Evolutionary conservation across 1,140 invertebrate genomes (phyloP), one percentile per base, ranked within the genome.

Genomic region (Drosophila teissieri): DNA sequence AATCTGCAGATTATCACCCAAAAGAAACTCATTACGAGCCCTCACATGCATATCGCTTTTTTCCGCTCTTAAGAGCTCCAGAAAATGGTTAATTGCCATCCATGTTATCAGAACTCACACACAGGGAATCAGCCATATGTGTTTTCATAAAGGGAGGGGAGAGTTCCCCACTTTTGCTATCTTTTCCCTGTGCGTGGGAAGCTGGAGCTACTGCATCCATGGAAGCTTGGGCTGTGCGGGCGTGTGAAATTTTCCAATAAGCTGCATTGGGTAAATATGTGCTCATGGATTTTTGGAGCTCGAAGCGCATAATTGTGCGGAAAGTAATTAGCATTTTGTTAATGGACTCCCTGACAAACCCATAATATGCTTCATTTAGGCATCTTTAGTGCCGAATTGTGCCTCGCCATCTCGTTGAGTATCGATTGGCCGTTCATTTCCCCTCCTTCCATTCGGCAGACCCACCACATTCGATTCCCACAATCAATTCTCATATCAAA

Each of bases 161-260:
- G 65, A 76, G 62, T 60, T 19, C 52, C 45, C 63, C 27, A 12
- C 27, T 45, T 31, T 27, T 51, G 17, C 15, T 56, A 51, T 48
- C 46, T 44, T 36, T 37, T 74, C 37, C 52, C 40, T 46, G 60
- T 49, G 80, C 80, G 83, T 88, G 83, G 83, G 83, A 88, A 88
- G 83, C 68, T 70, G 60, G 27, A 48, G 73, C 78, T 69, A 36
- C 36, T 48, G 61, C 57, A 46, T 39, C 63, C 67, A 64, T 31
- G 61, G 42, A 39, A 40, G 51, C 44, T 61, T 65, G 45, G 76
- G 83, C 84, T 74, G 56, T 83, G 83, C 83, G 70, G 70, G 83
- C 84, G 84, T 88, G 83, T 89, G 84, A 86, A 88, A 83, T 70
- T 80, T 89, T 68, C 72, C 84, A 77, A 89, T 88, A 76, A 80